Conservation (phyloP, 2,888 invertebrate species). For the Galeopsomyia nigrocyanea region DNA sequence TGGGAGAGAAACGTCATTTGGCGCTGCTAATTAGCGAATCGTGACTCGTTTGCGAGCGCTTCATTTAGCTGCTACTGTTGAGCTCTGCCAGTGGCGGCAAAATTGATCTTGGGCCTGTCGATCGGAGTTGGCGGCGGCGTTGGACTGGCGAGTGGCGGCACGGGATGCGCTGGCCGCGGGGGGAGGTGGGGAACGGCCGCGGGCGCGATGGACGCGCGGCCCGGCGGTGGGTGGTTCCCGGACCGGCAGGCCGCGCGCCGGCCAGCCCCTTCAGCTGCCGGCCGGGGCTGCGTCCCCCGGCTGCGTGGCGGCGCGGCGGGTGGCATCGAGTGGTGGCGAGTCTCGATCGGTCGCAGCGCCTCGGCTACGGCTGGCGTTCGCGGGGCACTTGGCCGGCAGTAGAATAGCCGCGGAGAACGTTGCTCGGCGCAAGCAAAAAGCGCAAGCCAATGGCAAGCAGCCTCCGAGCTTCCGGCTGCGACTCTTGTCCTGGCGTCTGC, state of each 20-base stretch:
- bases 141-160: no score
- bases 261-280: no score
- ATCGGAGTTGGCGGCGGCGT: slow-evolving; percentile 14
- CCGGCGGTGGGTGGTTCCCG: slow-evolving; percentile 69
- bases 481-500: slow-evolving; percentile 51
- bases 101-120: slow-evolving; percentile 1
- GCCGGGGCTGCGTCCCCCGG: no score
- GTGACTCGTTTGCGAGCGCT: slow-evolving; percentile 68
- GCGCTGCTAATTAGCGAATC: slow-evolving; percentile 67
- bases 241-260: slow-evolving; percentile 58
- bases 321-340: no score
- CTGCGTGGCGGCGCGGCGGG: slow-evolving; percentile 66
- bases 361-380: not conserved
- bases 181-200: slow-evolving; percentile 63
- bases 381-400: no score
- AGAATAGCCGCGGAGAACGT: slow-evolving; percentile 1
- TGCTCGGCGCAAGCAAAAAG: no score
- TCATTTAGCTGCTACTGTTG: slow-evolving; percentile 57
- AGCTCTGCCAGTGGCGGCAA: slow-evolving; percentile 43
- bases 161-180: no score
- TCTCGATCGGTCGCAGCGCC: not conserved
- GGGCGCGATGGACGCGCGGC: slow-evolving; percentile 67
- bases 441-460: no score
- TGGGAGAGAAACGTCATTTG: slow-evolving; percentile 63
- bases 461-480: no score